Base-by-base conservation (phyloP, 2,888 invertebrate species). In the Mythimna impura region DNA sequence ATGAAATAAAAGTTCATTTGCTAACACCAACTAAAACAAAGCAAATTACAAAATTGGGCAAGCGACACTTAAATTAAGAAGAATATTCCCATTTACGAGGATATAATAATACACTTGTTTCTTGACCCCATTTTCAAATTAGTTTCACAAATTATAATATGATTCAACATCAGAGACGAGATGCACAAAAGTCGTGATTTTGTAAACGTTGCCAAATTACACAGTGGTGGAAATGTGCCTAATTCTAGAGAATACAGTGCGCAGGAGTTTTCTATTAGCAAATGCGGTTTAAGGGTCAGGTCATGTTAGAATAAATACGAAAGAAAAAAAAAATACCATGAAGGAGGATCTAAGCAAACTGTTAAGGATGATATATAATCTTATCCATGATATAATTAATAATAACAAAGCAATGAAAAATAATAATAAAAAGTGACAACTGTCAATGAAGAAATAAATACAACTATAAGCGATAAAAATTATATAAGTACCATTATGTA, bases 251-350 rank as follows among this genome's bases (percentile, higher is more conserved):
- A 92, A 91, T 93, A 90, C 89, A 80, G 89, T 90, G 92, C 93
- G 93, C 94, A 92, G 94, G 92, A 94, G 95, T 94, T 95, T 95
- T 95, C 94, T 95, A 94, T 95, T 95, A 95, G 92, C 93, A 90
- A 94, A 92, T 95, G 95, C 93, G 94, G 95, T 95, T 95, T 94
- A 83, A 87, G 86, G 90, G 67, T 66, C 40, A 2, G 84, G 57
- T 9, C 69, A 78, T 70, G 66, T 80, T 92, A 78, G 25, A 61
- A n/a, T 70, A 61, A 70, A 81, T 30, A 17, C n/a, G 55, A 34
- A 14, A 47, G 40, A 61, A 77, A 60, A 34, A 73, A 17, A 47
- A 47, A 40, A 17, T 5, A 25, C 7, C 12, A 55, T 12, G 14
- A 55, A 55, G 14, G 25, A 25, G 10, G 4, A 5, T 22, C 14